These are phyloP conservation scores for Helicoverpa armigera DNA, from an alignment of 1,140 invertebrate species.

Conservation along the genomic window DNA sequence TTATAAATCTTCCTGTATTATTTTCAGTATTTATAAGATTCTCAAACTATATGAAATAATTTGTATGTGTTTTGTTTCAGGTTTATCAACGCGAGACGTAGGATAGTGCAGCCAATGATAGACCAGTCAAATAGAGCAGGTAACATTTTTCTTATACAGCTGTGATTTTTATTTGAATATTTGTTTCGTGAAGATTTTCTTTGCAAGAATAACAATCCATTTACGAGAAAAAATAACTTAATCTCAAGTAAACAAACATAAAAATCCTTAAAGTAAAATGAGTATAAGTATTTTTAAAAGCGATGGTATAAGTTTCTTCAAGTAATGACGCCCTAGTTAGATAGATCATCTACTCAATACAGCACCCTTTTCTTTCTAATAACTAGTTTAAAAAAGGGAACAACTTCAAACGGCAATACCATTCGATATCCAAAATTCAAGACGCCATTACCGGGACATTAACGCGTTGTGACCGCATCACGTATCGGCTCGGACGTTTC, in stretches of 20 bases:
- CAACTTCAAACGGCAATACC: slow-evolving; percentile 25
- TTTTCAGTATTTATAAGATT: too few relatives aligned
- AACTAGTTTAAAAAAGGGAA: background rate
- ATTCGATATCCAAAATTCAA: slow-evolving; percentile 41
- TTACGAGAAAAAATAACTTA: too few relatives aligned
- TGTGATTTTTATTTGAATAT: slow-evolving; percentile 44
- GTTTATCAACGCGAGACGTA: slow-evolving; percentile 99
- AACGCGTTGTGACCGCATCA: slow-evolving; percentile 45
- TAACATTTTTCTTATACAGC: slow-evolving; percentile 89
- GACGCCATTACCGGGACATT: slow-evolving; percentile 33
- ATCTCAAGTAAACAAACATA: too few relatives aligned
- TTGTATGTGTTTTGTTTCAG: slow-evolving; percentile 88
- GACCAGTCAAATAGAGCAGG: slow-evolving; percentile 99
- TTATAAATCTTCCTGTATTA: too few relatives aligned
- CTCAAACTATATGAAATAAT: too few relatives aligned
- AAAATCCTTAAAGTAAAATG: too few relatives aligned
- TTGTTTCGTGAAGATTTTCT: slow-evolving; percentile 10
- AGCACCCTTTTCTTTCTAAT: background rate
- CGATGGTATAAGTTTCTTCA: too few relatives aligned
- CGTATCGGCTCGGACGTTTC: slow-evolving; percentile 46
- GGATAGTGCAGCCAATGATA: slow-evolving; percentile 99
- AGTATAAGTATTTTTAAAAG: too few relatives aligned
- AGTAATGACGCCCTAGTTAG: too few relatives aligned
- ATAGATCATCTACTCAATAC: too few relatives aligned
- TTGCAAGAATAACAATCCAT: background rate